Conservation (phyloP, 1,140 invertebrate species). For the Aphidius gifuensis region DNA sequence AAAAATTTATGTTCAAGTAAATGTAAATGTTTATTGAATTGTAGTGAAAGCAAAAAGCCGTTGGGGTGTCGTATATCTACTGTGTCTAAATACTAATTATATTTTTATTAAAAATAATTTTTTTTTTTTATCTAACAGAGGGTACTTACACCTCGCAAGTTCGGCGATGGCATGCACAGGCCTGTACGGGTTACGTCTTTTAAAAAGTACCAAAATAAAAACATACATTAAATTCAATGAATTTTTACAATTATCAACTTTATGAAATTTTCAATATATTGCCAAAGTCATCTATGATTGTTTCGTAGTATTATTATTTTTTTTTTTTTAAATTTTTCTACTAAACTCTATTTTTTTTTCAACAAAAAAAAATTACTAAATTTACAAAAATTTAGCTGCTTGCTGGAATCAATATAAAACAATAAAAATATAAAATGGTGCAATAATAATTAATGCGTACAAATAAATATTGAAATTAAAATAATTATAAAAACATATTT, state of each 20-base stretch:
- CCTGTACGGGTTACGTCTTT: conserved; percentile 56
- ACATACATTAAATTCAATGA: conserved; percentile 18
- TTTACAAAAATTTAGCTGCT: too few species aligned
- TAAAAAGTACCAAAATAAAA: conserved; percentile 45
- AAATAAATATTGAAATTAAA: not conserved
- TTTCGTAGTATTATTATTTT: not conserved
- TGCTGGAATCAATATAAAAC: not conserved
- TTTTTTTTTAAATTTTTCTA: not conserved
- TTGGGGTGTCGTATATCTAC: not conserved
- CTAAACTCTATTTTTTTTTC: not conserved
- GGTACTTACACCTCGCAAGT: conserved; percentile 83
- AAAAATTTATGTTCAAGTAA: too few species aligned
- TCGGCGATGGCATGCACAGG: conserved; percentile 81
- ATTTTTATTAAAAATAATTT: too few species aligned
- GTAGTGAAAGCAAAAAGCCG: not conserved
- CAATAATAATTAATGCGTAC: conserved; percentile 3
- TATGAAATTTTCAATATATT: not conserved
- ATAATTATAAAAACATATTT: too few species aligned
- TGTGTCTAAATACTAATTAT: not conserved
- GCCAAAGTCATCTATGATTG: conserved; percentile 17
- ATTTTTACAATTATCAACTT: conserved; percentile 16
- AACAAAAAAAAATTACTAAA: not conserved
- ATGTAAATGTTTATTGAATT: too few species aligned
- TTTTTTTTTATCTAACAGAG: conserved; percentile 16
- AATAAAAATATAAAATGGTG: not conserved